A percentile compares a stretch with the other conserved stretches of the same genome.
Evolutionary conservation across 2,888 invertebrate genomes (phyloP).

Genomic region (Chrysina gloriosa): DNA sequence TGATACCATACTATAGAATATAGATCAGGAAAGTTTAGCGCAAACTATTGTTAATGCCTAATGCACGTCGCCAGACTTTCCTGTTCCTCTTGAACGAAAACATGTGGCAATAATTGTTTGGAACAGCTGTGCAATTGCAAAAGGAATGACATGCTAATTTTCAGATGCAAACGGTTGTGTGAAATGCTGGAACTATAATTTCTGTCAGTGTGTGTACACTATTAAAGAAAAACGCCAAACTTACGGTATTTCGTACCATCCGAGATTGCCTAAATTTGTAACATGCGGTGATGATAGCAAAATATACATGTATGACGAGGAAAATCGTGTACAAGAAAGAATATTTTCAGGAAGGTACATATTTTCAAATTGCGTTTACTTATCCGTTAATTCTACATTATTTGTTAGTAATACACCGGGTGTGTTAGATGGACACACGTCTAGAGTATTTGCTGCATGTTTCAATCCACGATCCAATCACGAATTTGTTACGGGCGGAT

Average conservation of each 20-base stretch:
- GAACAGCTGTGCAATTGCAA: not conserved
- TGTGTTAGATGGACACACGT: conserved; percentile 71
- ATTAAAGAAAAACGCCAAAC: conserved; percentile 75
- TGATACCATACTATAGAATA: too few species aligned
- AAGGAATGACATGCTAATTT: conserved; percentile 40
- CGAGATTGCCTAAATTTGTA: conserved; percentile 68
- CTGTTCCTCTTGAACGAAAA: too few species aligned
- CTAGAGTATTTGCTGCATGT: conserved; percentile 73
- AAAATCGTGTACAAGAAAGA: conserved; percentile 73
- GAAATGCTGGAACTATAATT: conserved; percentile 77
- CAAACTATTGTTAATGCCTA: too few species aligned
- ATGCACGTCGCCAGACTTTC: too few species aligned
- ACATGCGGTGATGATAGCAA: conserved; percentile 75
- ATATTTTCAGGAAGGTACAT: conserved; percentile 70
- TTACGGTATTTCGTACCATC: conserved; percentile 73
- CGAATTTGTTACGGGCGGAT: conserved; percentile 76
- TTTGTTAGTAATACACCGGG: conserved; percentile 34
- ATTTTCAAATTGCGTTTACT: not conserved
- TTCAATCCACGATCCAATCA: conserved; percentile 75
- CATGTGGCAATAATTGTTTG: too few species aligned
- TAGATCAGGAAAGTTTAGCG: too few species aligned
- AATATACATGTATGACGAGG: conserved; percentile 76
- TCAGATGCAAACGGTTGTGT: conserved; percentile 76
- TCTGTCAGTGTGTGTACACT: conserved; percentile 72
- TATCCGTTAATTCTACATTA: too few species aligned